These are phyloP conservation scores for Prinia subflava DNA, from an alignment of 2,113 vertebrate genomes.

Conservation along the genomic window DNA sequence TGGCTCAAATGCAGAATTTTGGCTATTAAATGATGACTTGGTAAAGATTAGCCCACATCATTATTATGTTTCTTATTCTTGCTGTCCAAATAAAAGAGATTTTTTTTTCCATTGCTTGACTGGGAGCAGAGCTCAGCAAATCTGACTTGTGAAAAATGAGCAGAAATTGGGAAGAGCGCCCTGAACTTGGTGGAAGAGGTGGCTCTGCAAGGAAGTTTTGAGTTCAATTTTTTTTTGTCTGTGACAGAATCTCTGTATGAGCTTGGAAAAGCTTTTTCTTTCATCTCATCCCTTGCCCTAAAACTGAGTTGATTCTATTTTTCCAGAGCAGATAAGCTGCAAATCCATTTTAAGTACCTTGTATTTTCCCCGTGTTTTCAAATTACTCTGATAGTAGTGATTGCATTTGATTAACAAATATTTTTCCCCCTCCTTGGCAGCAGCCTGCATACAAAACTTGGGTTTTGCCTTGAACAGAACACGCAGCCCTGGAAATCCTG, in stretches of 20 bases:
- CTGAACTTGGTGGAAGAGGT: neutral
- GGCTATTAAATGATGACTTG: neutral
- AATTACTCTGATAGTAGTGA: neutral
- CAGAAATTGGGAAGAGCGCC: neutral
- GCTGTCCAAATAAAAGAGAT: neutral
- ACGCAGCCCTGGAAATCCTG: neutral
- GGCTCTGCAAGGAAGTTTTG: neutral
- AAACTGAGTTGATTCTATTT: neutral
- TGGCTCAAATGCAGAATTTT: accelerated
- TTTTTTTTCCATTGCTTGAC: neutral
- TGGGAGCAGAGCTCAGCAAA: neutral
- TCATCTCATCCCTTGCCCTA: neutral
- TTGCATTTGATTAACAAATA: neutral
- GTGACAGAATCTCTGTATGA: neutral
- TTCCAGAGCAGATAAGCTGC: neutral
- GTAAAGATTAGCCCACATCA: no score
- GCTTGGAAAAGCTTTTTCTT: neutral
- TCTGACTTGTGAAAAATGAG: neutral
- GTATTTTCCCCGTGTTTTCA: neutral
- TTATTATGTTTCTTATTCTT: neutral
- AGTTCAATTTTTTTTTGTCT: neutral
- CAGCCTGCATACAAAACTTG: neutral
- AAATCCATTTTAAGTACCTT: neutral
- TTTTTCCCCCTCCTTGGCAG: neutral
- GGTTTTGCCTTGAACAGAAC: neutral